Evolutionary conservation across 2,113 vertebrate genomes (phyloP).

Genomic region (Chloropsis hardwickii): DNA sequence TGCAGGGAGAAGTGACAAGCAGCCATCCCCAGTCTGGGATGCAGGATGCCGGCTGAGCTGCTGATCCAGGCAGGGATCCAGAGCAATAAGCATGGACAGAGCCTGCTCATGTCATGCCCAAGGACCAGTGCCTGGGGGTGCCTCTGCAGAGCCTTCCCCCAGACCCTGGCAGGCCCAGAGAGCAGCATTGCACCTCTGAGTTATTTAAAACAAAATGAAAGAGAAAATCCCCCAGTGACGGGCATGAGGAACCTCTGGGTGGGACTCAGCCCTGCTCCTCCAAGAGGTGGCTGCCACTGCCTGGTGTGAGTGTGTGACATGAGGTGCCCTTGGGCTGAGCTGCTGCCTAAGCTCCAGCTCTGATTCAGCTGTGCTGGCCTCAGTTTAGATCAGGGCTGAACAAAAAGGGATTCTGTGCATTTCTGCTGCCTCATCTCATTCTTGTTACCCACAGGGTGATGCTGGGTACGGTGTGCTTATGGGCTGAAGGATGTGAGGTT

Average conservation of each 20-base stretch:
- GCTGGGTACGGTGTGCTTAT: background rate
- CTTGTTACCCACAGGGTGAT: background rate
- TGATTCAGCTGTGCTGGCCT: background rate
- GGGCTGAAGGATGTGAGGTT: background rate
- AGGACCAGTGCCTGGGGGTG: background rate
- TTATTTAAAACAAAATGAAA: background rate
- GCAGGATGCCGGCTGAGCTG: background rate
- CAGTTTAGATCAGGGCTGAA: background rate
- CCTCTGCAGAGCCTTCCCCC: background rate
- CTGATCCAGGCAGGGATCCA: accelerated
- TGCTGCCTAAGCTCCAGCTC: background rate
- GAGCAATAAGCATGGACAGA: accelerated
- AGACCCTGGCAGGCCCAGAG: background rate
- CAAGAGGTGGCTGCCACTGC: background rate
- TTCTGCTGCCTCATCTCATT: background rate
- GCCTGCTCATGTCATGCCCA: accelerated
- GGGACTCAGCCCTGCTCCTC: background rate
- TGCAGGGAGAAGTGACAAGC: background rate
- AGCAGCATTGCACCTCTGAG: background rate
- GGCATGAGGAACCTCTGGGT: background rate
- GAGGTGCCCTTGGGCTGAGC: background rate
- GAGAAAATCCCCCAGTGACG: background rate
- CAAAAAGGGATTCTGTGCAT: background rate
- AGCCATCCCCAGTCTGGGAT: background rate
- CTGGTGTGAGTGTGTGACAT: accelerated